phyloP scores from a whole-genome alignment of 1,140 invertebrate genomes.

The Neodiprion virginianus region DNA sequence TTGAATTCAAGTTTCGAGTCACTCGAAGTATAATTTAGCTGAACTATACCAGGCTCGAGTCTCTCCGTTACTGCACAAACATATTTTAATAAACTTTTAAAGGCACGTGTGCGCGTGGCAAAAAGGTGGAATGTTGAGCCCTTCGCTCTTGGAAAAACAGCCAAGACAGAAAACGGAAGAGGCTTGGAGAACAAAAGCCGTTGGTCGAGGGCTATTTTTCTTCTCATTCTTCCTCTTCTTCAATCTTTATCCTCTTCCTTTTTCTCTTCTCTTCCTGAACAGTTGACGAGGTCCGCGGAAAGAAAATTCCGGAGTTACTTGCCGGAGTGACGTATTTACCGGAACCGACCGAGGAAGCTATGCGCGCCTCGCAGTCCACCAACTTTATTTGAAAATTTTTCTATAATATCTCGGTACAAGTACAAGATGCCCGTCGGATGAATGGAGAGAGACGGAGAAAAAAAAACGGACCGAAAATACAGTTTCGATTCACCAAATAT shows the following conservation, averaged over 20 bases:
- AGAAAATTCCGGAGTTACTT: not conserved
- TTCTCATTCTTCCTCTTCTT: not conserved
- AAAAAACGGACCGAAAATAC: not conserved
- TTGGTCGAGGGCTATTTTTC: not conserved
- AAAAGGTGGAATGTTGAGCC: not conserved
- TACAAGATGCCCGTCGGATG: not conserved
- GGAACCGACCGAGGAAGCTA: too few species aligned
- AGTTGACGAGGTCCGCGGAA: not conserved
- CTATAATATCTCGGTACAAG: not conserved
- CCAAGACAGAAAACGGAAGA: not conserved
- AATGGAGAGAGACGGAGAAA: not conserved
- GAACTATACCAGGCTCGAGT: constrained; percentile 18
- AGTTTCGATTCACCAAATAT: not conserved
- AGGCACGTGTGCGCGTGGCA: not conserved
- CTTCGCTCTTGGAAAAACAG: not conserved
- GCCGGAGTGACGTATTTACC: not conserved
- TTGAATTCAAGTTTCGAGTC: constrained; percentile 32
- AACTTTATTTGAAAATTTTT: not conserved
- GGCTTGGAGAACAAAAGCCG: not conserved
- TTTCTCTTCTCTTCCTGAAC: too few species aligned
- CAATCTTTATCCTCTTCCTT: too few species aligned
- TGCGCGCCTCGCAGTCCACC: not conserved
- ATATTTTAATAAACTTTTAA: not conserved
- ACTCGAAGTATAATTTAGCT: not conserved
- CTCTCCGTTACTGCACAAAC: too few species aligned